Conservation (phyloP, 1,140 invertebrate species). For the Akabosia matsudoensis region DNA sequence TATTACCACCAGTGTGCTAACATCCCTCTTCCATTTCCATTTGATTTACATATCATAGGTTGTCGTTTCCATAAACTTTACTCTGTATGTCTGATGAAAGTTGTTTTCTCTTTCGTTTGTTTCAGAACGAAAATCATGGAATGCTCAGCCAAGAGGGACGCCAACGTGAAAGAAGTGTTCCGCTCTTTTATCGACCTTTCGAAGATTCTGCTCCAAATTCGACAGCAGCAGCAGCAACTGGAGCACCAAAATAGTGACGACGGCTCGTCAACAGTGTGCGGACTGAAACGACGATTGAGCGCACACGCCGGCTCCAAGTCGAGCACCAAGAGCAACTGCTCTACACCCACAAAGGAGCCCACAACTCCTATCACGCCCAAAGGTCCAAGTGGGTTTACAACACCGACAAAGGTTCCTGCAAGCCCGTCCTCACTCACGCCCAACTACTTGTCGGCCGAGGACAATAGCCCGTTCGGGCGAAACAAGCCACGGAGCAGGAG, state of each 20-base stretch:
- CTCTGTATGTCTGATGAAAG: too few species aligned
- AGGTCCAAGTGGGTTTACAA: constrained; percentile 43
- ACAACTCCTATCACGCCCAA: neutral
- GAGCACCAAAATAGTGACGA: constrained; percentile 38
- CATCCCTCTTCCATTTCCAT: too few species aligned
- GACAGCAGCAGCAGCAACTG: constrained; percentile 53
- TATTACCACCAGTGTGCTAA: too few species aligned
- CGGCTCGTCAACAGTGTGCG: constrained; percentile 50
- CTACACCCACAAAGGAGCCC: neutral
- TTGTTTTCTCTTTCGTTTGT: constrained; percentile 42
- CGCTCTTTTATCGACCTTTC: constrained; percentile 67
- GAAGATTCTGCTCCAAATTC: constrained; percentile 59
- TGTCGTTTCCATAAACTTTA: too few species aligned
- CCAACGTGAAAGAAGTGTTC: constrained; percentile 73
- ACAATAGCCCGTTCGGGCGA: constrained; percentile 37
- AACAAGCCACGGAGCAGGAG: constrained; percentile 68
- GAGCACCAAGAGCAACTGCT: constrained; percentile 27
- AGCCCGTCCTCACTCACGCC: constrained; percentile 45
- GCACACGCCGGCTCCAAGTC: constrained; percentile 62
- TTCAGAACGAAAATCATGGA: constrained; percentile 70
- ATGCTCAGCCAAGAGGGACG: constrained; percentile 75
- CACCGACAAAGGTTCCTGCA: constrained; percentile 26
- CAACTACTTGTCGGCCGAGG: constrained; percentile 49
- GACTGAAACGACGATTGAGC: constrained; percentile 67
- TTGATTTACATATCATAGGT: too few species aligned